A percentile compares a stretch with the other conserved stretches of the same genome.
Evolutionary conservation across 1,140 invertebrate species (phyloP).

Genomic region (Brachionus sp.): DNA sequence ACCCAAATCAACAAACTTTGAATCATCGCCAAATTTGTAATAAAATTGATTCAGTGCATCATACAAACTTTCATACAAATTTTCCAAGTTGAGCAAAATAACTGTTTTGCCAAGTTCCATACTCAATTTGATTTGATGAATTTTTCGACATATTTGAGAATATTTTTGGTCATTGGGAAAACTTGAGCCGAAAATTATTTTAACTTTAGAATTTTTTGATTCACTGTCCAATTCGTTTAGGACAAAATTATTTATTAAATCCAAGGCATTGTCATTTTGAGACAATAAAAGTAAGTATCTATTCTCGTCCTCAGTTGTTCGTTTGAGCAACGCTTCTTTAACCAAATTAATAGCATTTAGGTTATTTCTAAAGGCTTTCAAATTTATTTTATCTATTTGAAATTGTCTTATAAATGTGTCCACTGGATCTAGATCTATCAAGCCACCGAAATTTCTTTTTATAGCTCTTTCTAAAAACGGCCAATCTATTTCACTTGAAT

Average conservation of each 20-base stretch:
- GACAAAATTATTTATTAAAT: slow-evolving; percentile 41
- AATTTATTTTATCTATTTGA: not conserved
- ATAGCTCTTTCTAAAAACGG: slow-evolving; percentile 50
- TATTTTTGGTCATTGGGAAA: slow-evolving; percentile 41
- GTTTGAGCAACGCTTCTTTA: slow-evolving; percentile 13
- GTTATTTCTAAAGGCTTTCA: not conserved
- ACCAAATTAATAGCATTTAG: slow-evolving; percentile 46
- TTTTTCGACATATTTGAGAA: slow-evolving; percentile 55
- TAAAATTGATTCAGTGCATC: slow-evolving; percentile 58
- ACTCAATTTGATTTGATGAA: slow-evolving; percentile 57
- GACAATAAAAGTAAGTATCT: slow-evolving; percentile 25
- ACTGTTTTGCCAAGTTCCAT: slow-evolving; percentile 57
- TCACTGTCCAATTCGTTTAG: not conserved
- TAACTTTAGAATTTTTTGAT: slow-evolving; percentile 25
- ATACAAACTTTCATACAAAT: slow-evolving; percentile 57
- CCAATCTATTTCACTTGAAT: slow-evolving; percentile 47
- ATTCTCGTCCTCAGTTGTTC: slow-evolving; percentile 47
- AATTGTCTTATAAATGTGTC: slow-evolving; percentile 48
- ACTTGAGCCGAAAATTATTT: slow-evolving; percentile 38
- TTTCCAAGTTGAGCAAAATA: slow-evolving; percentile 55
- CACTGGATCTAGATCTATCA: slow-evolving; percentile 49
- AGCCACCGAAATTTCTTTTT: slow-evolving; percentile 52
- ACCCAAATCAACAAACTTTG: slow-evolving; percentile 56
- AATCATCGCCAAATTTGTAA: slow-evolving; percentile 52
- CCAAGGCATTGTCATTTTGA: slow-evolving; percentile 34